These are phyloP conservation scores for Capromys pilorides DNA, from an alignment of 2,797 vertebrate genomes.

Conservation along the genomic window DNA sequence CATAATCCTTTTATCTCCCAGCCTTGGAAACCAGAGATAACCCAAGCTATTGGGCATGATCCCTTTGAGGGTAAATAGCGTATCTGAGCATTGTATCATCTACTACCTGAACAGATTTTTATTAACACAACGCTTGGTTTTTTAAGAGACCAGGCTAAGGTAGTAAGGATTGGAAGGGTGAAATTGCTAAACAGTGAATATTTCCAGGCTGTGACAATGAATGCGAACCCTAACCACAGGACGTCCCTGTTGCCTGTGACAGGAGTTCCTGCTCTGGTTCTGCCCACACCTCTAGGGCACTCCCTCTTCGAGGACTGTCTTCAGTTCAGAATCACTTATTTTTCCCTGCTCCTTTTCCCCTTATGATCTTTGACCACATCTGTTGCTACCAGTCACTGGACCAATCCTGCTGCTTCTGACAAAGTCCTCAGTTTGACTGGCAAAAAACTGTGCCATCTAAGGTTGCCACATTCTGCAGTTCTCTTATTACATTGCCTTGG, in stretches of 20 bases:
- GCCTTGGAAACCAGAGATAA: constrained; percentile 33
- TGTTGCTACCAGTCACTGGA: neutral
- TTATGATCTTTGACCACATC: neutral
- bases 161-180: neutral
- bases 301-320: constrained; percentile 6
- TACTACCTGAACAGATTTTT: neutral
- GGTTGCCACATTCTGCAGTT: neutral
- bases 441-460: neutral
- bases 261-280: constrained; percentile 59
- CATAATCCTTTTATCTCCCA: neutral
- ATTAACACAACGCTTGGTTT: neutral
- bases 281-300: neutral
- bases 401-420: neutral
- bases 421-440: neutral
- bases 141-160: neutral
- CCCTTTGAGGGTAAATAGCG: neutral
- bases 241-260: constrained; percentile 43
- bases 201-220: neutral
- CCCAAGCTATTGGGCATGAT: neutral
- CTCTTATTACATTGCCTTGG: neutral
- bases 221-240: neutral
- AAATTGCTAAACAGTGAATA: constrained; percentile 10
- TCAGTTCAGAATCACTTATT: constrained; percentile 8
- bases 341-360: neutral
- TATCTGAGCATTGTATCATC: neutral